These are phyloP conservation scores for Cuniculus paca DNA, from an alignment of 2,797 vertebrate genomes.

Conservation along the genomic window DNA sequence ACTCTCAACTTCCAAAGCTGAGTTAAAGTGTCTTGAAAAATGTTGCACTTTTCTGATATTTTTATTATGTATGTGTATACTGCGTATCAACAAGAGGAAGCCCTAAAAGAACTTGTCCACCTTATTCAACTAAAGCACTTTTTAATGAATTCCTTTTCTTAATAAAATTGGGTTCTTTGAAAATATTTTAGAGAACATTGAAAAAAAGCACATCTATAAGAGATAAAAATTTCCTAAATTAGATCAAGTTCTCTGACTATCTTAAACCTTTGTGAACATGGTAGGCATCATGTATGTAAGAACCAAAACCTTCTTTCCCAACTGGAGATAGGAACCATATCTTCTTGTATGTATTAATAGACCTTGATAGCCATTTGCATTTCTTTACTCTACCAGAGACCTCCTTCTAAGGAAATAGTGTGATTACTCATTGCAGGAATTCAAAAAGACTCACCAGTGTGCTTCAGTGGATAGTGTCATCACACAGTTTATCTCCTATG, in stretches of 20 bases:
- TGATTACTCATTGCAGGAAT: not conserved
- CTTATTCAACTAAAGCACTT: not conserved
- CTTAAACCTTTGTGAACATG: not conserved
- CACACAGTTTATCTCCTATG: not conserved
- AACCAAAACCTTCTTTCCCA: not conserved
- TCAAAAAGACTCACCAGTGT: not conserved
- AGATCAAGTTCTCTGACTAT: not conserved
- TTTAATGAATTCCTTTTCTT: not conserved
- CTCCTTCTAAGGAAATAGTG: not conserved
- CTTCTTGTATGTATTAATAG: not conserved
- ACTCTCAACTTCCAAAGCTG: not conserved
- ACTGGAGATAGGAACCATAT: not conserved
- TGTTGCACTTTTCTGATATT: not conserved
- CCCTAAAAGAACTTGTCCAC: not conserved
- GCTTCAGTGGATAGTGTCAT: not conserved
- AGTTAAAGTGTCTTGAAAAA: slow-evolving; percentile 25
- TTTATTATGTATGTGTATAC: not conserved
- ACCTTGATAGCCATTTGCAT: not conserved
- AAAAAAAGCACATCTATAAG: not conserved
- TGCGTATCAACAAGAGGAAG: not conserved
- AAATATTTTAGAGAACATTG: not conserved
- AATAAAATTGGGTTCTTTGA: not conserved
- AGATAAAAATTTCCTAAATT: slow-evolving; percentile 33
- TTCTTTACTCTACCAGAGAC: not conserved
- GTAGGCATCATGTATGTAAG: not conserved